Percentiles rank a stretch among this genome's conserved stretches.
These are phyloP conservation scores for Cherax destructor DNA, from an alignment of 1,140 invertebrate genomes.

Conservation along the genomic window DNA sequence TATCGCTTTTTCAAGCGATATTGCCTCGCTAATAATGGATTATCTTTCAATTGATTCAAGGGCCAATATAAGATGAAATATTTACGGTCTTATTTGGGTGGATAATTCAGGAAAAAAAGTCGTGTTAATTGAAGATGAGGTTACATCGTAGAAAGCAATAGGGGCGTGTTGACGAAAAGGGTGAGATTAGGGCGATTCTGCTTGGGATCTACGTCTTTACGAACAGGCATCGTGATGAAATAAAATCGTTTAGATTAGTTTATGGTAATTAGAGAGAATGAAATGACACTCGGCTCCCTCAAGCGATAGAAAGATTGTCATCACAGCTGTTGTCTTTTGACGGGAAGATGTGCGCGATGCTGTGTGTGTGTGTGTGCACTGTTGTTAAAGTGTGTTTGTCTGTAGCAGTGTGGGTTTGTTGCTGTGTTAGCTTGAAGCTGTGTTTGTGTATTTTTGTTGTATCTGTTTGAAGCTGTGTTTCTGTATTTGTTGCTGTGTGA, in stretches of 20 bases:
- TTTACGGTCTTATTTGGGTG: conserved; percentile 25
- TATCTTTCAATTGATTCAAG: conserved; percentile 59
- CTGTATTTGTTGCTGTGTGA: too few species aligned
- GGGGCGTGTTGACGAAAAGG: background rate
- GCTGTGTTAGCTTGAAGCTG: too few species aligned
- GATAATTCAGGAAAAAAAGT: conserved; percentile 19
- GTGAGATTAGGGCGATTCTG: background rate
- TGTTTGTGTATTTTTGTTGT: too few species aligned
- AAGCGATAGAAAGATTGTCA: conserved; percentile 14
- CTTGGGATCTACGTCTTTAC: background rate
- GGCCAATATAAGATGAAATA: conserved; percentile 56
- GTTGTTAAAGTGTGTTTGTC: too few species aligned
- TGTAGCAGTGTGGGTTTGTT: too few species aligned
- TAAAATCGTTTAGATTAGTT: conserved; percentile 44
- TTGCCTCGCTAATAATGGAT: conserved; percentile 54
- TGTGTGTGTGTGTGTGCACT: too few species aligned
- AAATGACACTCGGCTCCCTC: conserved; percentile 28
- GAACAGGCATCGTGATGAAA: background rate
- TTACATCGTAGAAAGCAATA: background rate
- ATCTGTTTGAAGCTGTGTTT: too few species aligned
- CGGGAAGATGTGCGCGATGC: background rate
- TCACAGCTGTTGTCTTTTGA: background rate
- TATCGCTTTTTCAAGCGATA: conserved; percentile 12
- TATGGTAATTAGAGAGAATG: conserved; percentile 48
- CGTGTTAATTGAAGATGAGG: conserved; percentile 49